phyloP scores from a whole-genome alignment of 23 tunicate genomes.

The Halocynthia aurantium region DNA sequence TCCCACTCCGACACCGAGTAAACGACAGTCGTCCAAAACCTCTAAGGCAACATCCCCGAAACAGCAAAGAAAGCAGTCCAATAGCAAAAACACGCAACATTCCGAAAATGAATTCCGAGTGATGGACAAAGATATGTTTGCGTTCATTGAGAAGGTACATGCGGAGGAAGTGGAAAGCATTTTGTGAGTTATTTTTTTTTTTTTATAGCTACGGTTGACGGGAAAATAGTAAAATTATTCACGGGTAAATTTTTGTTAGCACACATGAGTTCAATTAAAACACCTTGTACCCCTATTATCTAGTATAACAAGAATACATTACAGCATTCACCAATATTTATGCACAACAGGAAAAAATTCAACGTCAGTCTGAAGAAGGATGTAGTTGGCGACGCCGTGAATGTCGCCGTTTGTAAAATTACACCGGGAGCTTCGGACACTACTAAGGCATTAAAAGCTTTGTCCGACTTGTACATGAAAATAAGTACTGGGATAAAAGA shows the following conservation, averaged over 20 bases:
- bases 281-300: too few relatives aligned
- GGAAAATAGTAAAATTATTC: too few relatives aligned
- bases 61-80: too few relatives aligned
- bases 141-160: slow-evolving; percentile 16
- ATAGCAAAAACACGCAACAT: too few relatives aligned
- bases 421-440: not conserved
- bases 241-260: too few relatives aligned
- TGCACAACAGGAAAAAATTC: not conserved
- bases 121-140: slow-evolving; percentile 10
- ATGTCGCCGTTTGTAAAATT: not conserved
- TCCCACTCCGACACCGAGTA: not conserved
- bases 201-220: too few relatives aligned
- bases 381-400: slow-evolving; percentile 4
- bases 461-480: not conserved
- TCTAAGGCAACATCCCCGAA: too few relatives aligned
- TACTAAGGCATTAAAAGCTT: not conserved
- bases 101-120: not conserved
- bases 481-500: not conserved
- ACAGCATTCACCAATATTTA: too few relatives aligned
- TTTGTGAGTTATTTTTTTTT: not conserved
- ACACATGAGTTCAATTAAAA: too few relatives aligned
- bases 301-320: too few relatives aligned
- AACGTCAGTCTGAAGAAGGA: not conserved
- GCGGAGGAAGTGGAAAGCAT: not conserved
- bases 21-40: too few relatives aligned